Evolutionary conservation across 2,113 vertebrate species (phyloP), one percentile per base, ranked within the genome.

Genomic region (Panthera tigris): DNA sequence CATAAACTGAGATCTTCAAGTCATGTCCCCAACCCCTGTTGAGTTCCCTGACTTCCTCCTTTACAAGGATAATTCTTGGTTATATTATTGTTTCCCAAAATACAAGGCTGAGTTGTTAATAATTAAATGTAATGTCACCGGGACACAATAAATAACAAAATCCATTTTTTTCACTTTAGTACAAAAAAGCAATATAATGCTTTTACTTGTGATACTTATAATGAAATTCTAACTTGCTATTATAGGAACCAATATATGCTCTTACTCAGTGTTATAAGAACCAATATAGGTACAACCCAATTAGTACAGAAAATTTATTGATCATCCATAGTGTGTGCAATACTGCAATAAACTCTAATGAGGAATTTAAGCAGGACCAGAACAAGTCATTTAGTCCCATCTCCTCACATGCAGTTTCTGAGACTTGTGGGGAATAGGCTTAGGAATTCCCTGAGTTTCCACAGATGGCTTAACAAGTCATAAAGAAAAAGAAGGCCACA

Each of bases 41-140:
- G 69, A 91, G 8, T 84, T 78, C 12, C 5, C 13, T 39, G 21
- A 73, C 41, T 66, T 85, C 57, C 15, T 81, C 45, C 16, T 74
- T 92, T 50, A 82, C 7, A 93, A 79, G 6, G 23, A 65, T 76
- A 78, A 66, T 33, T 95, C 50, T 78, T 78, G 4, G 23, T 68
- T 85, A 89, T 61, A 80, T 89, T 85, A 41, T 41, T 81, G 78
- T 79, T 94, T 86, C 36, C 29, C 16, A 71, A 95, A 52, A 95
- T 73, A 83, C 29, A 68, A 52, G 80, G 3, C 31, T 41, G n/a
- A 89, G 11, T 1, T 55, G 10, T 33, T 68, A 91, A 81, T 36
- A 65, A 93, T 90, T 36, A 88, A 91, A 80, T 93, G 39, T 48
- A 68, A 39, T 68, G 5, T 55, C 9, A 81, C 48, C 6, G 41